Evolutionary conservation across 1,140 invertebrate species (phyloP).

Genomic region (Notospermus geniculatus): DNA sequence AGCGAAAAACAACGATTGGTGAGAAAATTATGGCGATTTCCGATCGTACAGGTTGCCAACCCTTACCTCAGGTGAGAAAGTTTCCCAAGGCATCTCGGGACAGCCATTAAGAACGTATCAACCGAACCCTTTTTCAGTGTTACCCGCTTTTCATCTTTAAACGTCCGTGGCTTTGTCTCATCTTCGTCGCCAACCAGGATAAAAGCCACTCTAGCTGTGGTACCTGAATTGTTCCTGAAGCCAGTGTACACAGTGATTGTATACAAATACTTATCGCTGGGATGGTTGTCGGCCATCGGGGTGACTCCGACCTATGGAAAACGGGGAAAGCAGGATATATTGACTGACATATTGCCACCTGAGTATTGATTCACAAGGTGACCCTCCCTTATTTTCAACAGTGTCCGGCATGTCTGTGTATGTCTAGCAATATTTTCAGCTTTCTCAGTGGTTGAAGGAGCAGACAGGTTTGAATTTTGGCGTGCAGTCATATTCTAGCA

Average conservation of each 20-base stretch:
- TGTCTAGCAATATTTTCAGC: too few species aligned
- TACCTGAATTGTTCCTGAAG: conserved; percentile 36
- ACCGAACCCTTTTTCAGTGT: conserved; percentile 20
- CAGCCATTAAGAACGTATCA: conserved; percentile 35
- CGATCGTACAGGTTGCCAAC: too few species aligned
- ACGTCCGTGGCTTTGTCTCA: conserved; percentile 36
- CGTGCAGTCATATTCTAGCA: too few species aligned
- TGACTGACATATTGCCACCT: too few species aligned
- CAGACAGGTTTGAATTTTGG: too few species aligned
- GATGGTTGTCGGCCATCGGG: conserved; percentile 41
- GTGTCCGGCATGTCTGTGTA: too few species aligned
- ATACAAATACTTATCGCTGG: conserved; percentile 37
- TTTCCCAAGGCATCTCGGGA: conserved; percentile 27
- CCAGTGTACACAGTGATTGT: conserved; percentile 44
- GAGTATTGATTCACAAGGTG: too few species aligned
- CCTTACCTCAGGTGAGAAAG: conserved; percentile 30
- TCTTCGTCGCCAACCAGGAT: conserved; percentile 36
- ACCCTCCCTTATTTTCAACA: too few species aligned
- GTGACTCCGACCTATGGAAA: conserved; percentile 31
- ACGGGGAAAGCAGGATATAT: too few species aligned
- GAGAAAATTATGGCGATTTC: too few species aligned
- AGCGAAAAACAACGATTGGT: too few species aligned
- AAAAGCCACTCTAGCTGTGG: conserved; percentile 39
- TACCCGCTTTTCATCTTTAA: conserved; percentile 36
- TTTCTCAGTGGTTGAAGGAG: too few species aligned